A percentile compares a stretch with the other conserved stretches of the same genome.
Conservation (phyloP, 2,113 vertebrate genomes). For the Poecilia latipinna region DNA sequence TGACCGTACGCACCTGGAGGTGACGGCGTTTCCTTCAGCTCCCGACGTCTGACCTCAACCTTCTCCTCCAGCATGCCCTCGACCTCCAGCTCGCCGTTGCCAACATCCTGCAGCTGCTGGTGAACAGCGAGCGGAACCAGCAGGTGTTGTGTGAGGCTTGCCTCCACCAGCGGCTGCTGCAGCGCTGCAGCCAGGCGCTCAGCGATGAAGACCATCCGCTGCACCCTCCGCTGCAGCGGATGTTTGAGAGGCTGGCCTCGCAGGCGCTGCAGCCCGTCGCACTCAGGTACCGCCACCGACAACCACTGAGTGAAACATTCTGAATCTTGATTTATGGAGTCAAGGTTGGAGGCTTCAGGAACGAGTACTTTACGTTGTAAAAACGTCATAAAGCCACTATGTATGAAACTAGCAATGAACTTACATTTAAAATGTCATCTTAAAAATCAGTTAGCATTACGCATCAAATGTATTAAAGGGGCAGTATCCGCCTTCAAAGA, state of each 20-base stretch:
- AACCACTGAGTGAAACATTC: neutral
- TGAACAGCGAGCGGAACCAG: slow-evolving; percentile 95
- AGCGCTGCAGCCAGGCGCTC: slow-evolving; percentile 91
- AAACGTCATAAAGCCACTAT: no score
- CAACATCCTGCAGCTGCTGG: slow-evolving; percentile 92
- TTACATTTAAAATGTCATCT: no score
- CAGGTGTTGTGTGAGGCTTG: slow-evolving; percentile 94
- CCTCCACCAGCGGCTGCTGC: slow-evolving; percentile 91
- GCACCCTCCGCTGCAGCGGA: slow-evolving; percentile 94
- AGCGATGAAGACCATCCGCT: slow-evolving; percentile 94
- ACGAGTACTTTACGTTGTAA: no score
- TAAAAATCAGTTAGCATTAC: no score
- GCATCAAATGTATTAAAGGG: no score
- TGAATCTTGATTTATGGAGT: neutral
- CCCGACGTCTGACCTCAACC: no score
- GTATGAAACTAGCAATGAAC: no score
- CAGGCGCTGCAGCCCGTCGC: slow-evolving; percentile 96
- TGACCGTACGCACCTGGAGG: neutral
- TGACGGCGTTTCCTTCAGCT: neutral
- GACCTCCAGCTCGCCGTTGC: slow-evolving; percentile 95
- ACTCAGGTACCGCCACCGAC: slow-evolving; percentile 82
- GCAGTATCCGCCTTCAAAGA: no score
- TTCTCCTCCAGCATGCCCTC: slow-evolving; percentile 85
- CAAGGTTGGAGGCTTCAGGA: no score
- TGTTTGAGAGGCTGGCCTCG: slow-evolving; percentile 96